Conservation (phyloP, 2,888 invertebrate genomes). For the Ferrisia virgata region DNA sequence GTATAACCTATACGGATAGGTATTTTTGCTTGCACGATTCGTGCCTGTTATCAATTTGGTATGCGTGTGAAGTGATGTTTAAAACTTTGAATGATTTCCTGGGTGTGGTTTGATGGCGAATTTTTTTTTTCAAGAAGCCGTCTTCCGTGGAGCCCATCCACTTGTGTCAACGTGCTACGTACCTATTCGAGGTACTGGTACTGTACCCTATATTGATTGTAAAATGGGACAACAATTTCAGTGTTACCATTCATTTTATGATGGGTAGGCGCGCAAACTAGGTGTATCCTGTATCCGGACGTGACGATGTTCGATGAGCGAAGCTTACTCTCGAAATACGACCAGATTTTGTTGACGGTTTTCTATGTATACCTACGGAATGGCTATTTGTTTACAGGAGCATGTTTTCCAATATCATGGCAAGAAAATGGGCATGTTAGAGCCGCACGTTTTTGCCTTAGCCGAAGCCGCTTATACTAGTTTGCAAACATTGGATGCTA, state of each 20-base stretch:
- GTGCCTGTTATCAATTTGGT: neutral
- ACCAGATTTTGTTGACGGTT: neutral
- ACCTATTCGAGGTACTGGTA: neutral
- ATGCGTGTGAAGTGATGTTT: slow-evolving; percentile 5
- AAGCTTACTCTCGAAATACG: neutral
- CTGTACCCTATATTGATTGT: slow-evolving; percentile 26
- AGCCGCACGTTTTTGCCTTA: slow-evolving; percentile 87
- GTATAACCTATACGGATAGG: no score
- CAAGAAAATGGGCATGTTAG: slow-evolving; percentile 73
- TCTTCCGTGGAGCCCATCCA: neutral
- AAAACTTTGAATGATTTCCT: slow-evolving; percentile 25
- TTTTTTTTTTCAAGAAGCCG: neutral
- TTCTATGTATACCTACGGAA: neutral
- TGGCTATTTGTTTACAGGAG: slow-evolving; percentile 62
- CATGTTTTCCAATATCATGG: slow-evolving; percentile 79
- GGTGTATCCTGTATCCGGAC: neutral
- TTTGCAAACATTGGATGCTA: slow-evolving; percentile 61
- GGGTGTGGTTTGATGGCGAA: slow-evolving; percentile 31
- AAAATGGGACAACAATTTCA: slow-evolving; percentile 37
- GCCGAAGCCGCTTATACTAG: slow-evolving; percentile 85
- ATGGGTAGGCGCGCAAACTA: neutral
- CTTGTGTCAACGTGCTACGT: slow-evolving; percentile 1
- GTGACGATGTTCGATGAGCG: neutral
- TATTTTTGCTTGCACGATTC: neutral
- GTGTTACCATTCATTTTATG: slow-evolving; percentile 15